Conservation (phyloP, 2,797 vertebrate species). For the Enteromius paludinosus region DNA sequence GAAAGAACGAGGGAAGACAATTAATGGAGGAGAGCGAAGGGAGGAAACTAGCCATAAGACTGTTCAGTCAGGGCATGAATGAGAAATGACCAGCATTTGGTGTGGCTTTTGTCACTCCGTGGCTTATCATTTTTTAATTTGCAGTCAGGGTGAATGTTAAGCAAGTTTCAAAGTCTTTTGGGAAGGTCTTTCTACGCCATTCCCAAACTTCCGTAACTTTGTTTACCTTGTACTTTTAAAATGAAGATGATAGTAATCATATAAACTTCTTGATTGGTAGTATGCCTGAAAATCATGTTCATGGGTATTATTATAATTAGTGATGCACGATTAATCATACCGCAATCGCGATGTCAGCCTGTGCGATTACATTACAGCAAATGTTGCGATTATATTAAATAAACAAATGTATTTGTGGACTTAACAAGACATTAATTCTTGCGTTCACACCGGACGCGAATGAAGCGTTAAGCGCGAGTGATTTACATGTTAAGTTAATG, state of each 20-base stretch:
- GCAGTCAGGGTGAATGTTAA: not conserved
- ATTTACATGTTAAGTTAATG: no score
- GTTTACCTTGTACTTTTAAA: not conserved
- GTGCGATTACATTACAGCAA: no score
- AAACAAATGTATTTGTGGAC: no score
- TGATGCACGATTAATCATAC: no score
- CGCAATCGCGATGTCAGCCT: no score
- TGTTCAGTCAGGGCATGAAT: conserved; percentile 9
- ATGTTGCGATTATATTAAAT: no score
- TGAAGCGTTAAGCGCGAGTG: no score
- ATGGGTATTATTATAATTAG: no score
- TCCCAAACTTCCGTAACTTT: not conserved
- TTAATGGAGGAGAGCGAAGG: conserved; percentile 60
- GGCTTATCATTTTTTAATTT: not conserved
- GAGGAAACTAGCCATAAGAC: not conserved
- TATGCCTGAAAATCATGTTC: not conserved
- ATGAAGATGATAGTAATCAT: no score
- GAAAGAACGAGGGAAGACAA: conserved; percentile 57
- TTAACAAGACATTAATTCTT: no score
- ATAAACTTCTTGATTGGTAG: not conserved
- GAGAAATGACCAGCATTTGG: conserved; percentile 9
- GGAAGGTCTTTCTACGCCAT: not conserved
- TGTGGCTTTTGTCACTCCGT: conserved; percentile 9
- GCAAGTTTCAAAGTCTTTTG: not conserved
- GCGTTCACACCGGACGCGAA: no score